Base-by-base conservation (phyloP, 2,888 invertebrate species). In the Caenorhabditis becei region DNA sequence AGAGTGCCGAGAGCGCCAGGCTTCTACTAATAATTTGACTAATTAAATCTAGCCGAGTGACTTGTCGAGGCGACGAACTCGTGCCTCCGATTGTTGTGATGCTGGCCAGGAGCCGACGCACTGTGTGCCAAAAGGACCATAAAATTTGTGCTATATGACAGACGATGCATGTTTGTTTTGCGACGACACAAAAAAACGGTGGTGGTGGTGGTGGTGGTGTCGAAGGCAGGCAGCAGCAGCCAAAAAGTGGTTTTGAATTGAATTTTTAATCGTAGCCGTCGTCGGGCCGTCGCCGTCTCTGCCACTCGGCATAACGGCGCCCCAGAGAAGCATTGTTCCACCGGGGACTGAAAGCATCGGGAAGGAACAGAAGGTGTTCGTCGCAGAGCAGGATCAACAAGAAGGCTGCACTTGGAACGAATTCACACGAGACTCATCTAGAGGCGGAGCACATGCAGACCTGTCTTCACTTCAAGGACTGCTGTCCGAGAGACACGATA, bases 211-310 rank as follows among this genome's bases (percentile, higher is more conserved):
- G 23, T 20, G 18, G 49, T 18, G 49, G 49, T 8, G 20, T 16
- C 49, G 41, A 41, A 41, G 62, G 23, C 18, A 54, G 56, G 32
- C 24, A 67, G 26, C 35, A 70, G 28, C 58, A 59, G 56, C 28
- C 59, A 58, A 63, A 63, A 58, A 58, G 49, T 32, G 54, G 44
- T 54, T 65, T 56, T 72, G 63, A 72, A 72, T 72, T 72, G 72
- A 72, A 72, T 72, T 72, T 72, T 72, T 72, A 72, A 72, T 72
- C 72, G 63, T 62, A 70, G 70, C 49, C 70, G 59, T 69, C 70
- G 59, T 69, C 51, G 5, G 41, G 23, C 24, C 24, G 56, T 56
- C 66, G 37, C 41, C 26, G 66, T 54, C 26, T 41, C 35, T 58
- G 8, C 16, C 37, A 16, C 37, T 23, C 35, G 16, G 11, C 44